Base-by-base conservation (phyloP, 2,797 vertebrate genomes). In the Lagorchestes hirsutus region DNA sequence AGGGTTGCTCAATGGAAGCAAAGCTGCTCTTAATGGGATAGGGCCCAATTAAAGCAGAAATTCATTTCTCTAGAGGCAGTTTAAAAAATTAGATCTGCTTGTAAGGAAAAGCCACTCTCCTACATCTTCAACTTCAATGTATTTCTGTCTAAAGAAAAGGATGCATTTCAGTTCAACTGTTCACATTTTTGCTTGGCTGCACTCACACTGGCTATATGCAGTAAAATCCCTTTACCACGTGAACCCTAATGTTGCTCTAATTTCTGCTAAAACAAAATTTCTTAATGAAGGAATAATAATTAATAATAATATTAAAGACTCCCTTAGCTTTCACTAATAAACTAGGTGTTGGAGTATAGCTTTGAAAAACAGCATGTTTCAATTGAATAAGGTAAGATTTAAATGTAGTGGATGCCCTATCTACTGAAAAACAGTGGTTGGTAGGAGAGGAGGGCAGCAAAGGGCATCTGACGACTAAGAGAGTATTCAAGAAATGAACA, bases 181-280 rank as follows among this genome's bases (percentile, higher is more conserved):
- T 97, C 96, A 94, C 94, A 98, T 98, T 95, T 97, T 97, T 96
- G 97, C 98, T 98, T 98, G 95, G 95, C 97, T 98, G 97, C 96
- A 97, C 95, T 98, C 97, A 98, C 95, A 87, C 93, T 96, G 96
- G 97, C 97, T 94, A 97, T 90, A 97, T 96, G 97, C 97, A 98
- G 98, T 93, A 54, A 97, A 98, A 96, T 91, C 95, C 97, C 98
- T 93, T 98, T 96, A 95, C 93, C 96, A 97, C 96, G 95, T 97
- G 92, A 96, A 96, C 94, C 96, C 97, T 10, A 90, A n/a, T 94
- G 95, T 62, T 95, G 96, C 62, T 31, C 56, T 58, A 34, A 90
- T 95, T 96, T 95, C 97, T 97, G 55, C 96, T 97, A 96, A 97
- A 97, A 94, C 12, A 92, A 91, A 96, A 96, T 95, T 50, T 93